phyloP scores from a whole-genome alignment of 2,888 invertebrate species.

The Trichopoda pennipes region DNA sequence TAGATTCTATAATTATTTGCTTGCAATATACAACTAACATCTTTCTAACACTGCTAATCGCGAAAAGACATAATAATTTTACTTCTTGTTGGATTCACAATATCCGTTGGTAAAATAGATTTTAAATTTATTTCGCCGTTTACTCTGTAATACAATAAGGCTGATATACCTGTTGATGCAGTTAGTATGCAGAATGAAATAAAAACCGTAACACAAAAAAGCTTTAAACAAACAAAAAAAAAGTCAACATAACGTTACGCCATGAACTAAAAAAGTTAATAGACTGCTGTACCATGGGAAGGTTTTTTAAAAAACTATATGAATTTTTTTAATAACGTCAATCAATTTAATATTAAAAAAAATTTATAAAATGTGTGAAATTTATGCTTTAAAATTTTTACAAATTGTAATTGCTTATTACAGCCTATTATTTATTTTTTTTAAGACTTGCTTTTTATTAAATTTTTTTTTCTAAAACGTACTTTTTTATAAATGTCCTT shows the following conservation, averaged over 20 bases:
- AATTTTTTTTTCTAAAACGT: too few relatives aligned
- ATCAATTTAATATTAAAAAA: too few relatives aligned
- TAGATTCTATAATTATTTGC: slow-evolving; percentile 22
- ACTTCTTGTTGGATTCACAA: slow-evolving; percentile 72
- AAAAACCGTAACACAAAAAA: neutral
- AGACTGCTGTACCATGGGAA: slow-evolving; percentile 5
- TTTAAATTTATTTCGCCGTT: slow-evolving; percentile 44
- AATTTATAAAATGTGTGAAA: too few relatives aligned
- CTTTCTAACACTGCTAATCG: slow-evolving; percentile 11
- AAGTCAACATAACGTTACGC: neutral
- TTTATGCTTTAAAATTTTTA: too few relatives aligned
- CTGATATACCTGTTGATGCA: slow-evolving; percentile 53
- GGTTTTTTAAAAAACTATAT: neutral
- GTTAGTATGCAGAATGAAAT: slow-evolving; percentile 8
- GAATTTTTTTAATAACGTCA: neutral
- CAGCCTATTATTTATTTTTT: too few relatives aligned
- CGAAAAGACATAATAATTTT: slow-evolving; percentile 52
- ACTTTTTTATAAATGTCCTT: too few relatives aligned
- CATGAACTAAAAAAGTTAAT: neutral
- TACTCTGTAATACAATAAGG: slow-evolving; percentile 3
- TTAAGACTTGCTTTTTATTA: too few relatives aligned
- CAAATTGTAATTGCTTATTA: too few relatives aligned
- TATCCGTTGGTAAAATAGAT: slow-evolving; percentile 74
- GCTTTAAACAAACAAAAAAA: slow-evolving; percentile 18
- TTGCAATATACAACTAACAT: slow-evolving; percentile 7